Base-by-base conservation (phyloP, 2,113 vertebrate species). In the Poicephalus meyeri region DNA sequence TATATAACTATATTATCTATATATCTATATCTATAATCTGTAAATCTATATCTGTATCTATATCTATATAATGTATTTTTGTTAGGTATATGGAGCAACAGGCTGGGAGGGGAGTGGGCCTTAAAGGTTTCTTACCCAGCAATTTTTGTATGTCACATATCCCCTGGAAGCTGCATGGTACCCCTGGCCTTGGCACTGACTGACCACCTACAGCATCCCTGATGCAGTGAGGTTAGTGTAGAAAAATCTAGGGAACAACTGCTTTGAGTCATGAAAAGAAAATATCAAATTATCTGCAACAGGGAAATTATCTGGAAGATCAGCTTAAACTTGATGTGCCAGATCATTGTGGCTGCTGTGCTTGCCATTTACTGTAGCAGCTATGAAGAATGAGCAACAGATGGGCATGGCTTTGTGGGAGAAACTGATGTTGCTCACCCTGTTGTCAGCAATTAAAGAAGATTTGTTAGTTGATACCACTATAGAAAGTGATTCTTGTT, bases 381-480 rank as follows among this genome's bases (percentile, higher is more conserved):
- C 52, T 56, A 35, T 61, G 78, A 96, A 84, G 70, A 76, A 92
- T 80, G 71, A 88, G 68, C 71, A 94, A 58, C 66, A 96, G 37
- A 71, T 89, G 74, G 66, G 73, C 80, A 31, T 53, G 71, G 19
- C 44, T 85, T 95, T 58, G 14, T 11, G 61, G 65, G 82, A 81
- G 73, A 85, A 92, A 83, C 37, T 74, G 73, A 39, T 81, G 23
- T 74, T 89, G 68, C 35, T 50, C 6, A 65, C 79, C 73, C 66
- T 17, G 3, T 80, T 92, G 78, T 91, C 73, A 72, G 44, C 49
- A 89, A 63, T 95, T 92, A 87, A 81, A 81, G 71, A 93, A 93
- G 80, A 92, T 95, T 93, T 73, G 70, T 95, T 82, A 85, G 78
- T 37, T 85, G 41, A 73, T 53, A 53, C 31, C 1, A 2, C 66